Evolutionary conservation across 2,113 vertebrate species (phyloP).

Genomic region (Leiothrix lutea): DNA sequence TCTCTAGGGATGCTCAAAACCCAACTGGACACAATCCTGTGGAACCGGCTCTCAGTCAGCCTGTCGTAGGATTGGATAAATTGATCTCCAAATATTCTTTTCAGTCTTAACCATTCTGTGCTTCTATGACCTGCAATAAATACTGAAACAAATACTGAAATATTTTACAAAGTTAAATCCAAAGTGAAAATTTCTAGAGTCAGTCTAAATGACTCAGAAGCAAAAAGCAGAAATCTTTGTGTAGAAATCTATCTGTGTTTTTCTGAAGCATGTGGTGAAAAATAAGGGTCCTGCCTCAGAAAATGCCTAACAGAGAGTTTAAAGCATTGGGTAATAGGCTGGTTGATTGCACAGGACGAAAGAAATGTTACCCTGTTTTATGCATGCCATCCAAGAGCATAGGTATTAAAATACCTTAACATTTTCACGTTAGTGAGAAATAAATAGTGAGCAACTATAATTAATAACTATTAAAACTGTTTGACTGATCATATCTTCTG

Average conservation of each 20-base stretch:
- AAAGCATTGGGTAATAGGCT: not conserved
- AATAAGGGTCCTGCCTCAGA: not conserved
- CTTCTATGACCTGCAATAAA: not conserved
- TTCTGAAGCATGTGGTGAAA: not conserved
- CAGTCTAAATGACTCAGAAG: not conserved
- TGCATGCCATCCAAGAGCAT: conserved; percentile 17
- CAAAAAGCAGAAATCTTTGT: not conserved
- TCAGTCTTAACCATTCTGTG: not conserved
- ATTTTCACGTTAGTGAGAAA: conserved; percentile 47
- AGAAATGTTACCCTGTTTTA: conserved; percentile 17
- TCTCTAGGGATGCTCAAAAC: not conserved
- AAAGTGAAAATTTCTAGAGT: not conserved
- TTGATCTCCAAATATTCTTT: not conserved
- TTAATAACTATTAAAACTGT: conserved; percentile 81
- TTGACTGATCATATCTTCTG: conserved; percentile 78
- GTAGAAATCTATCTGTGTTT: not conserved
- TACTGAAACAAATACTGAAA: not conserved
- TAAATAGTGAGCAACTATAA: conserved; percentile 73
- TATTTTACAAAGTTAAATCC: not conserved
- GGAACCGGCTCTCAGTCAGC: not conserved
- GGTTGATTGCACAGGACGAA: conserved; percentile 40
- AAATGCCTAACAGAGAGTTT: not conserved
- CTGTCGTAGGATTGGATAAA: not conserved
- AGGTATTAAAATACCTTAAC: conserved; percentile 58
- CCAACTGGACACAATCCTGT: accelerated